phyloP scores from a whole-genome alignment of 2,797 vertebrate genomes.

The Pygocentrus nattereri region DNA sequence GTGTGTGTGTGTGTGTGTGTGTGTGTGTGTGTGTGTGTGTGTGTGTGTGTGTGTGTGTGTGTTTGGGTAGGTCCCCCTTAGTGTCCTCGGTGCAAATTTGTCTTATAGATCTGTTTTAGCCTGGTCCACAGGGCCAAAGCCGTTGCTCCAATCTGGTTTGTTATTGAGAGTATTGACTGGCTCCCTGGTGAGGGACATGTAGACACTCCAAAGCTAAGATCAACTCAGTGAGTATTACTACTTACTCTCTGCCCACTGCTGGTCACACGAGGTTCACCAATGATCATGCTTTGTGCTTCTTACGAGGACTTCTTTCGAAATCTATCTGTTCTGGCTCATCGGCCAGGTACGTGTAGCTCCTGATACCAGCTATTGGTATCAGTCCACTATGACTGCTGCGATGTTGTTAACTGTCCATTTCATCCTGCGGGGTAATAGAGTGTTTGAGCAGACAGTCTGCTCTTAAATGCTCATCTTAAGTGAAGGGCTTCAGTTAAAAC shows the following conservation, averaged over 20 bases:
- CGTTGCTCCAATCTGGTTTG: conserved; percentile 9
- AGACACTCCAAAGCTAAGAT: conserved; percentile 17
- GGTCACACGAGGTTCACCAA: conserved; percentile 20
- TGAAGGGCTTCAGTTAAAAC: no score
- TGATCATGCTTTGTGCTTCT: background rate
- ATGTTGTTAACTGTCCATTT: no score
- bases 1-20: conserved; percentile 26
- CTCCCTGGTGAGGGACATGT: conserved; percentile 4
- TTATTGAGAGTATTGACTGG: conserved; percentile 41
- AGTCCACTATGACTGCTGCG: no score
- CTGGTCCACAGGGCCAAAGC: conserved; percentile 19
- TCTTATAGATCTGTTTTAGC: conserved; percentile 48
- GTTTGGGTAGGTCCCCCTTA: conserved; percentile 29
- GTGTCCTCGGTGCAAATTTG: conserved; percentile 39
- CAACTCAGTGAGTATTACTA: conserved; percentile 34
- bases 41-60: conserved; percentile 33
- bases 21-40: conserved; percentile 1
- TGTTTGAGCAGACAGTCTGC: no score
- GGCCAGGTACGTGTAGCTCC: no score
- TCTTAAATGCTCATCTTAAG: no score
- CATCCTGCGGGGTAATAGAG: no score
- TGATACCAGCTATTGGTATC: no score
- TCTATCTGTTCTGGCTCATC: no score
- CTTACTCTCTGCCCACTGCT: conserved; percentile 12
- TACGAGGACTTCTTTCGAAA: background rate